Evolutionary conservation across 1,140 invertebrate species (phyloP).

Genomic region (Oryzaephilus surinamensis): DNA sequence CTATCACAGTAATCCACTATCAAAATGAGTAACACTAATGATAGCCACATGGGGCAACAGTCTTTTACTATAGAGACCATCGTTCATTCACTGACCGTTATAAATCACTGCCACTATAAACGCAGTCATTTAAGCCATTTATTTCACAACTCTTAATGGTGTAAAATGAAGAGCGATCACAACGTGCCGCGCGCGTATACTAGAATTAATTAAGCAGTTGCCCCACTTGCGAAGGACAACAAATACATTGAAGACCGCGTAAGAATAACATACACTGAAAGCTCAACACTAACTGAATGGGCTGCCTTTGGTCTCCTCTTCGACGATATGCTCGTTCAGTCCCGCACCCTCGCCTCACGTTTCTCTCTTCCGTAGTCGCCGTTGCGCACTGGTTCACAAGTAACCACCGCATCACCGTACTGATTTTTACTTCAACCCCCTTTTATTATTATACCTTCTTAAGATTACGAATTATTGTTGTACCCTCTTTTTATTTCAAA

Average conservation of each 20-base stretch:
- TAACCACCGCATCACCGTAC: conserved; percentile 35
- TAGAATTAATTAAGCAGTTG: conserved; percentile 7
- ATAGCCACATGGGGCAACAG: conserved; percentile 5
- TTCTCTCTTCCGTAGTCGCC: conserved; percentile 15
- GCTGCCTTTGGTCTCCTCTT: conserved; percentile 12
- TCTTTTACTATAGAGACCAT: too few relatives aligned
- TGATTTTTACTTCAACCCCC: conserved; percentile 30
- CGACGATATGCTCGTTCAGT: conserved; percentile 11
- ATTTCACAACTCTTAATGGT: too few relatives aligned
- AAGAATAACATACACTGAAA: too few relatives aligned
- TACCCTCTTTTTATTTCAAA: background rate
- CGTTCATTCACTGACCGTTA: too few relatives aligned
- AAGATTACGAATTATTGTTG: background rate
- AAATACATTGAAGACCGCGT: too few relatives aligned
- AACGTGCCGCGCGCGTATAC: background rate
- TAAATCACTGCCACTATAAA: too few relatives aligned
- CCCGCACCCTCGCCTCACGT: conserved; percentile 16
- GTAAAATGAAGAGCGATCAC: too few relatives aligned
- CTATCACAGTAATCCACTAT: conserved; percentile 14
- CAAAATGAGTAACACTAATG: conserved; percentile 7
- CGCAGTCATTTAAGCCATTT: too few relatives aligned
- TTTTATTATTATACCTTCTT: conserved; percentile 19
- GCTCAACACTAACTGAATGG: conserved; percentile 16
- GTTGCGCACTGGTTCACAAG: conserved; percentile 35
- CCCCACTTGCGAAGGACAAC: conserved; percentile 8